Evolutionary conservation across 2,113 vertebrate species (phyloP).

Genomic region (Myotis yumanensis): DNA sequence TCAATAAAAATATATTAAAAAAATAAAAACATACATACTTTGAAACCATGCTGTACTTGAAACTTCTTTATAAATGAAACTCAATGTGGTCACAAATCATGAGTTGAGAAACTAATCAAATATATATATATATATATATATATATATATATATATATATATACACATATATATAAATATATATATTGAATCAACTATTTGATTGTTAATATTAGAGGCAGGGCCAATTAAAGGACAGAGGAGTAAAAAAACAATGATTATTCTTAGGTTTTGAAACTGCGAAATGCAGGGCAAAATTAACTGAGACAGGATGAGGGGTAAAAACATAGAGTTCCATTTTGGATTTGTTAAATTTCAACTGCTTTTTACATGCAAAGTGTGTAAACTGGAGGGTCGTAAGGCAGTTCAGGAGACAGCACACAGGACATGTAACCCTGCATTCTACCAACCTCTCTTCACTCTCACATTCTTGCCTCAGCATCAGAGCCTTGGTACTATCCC

Average conservation of each 20-base stretch:
- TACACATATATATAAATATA: neutral
- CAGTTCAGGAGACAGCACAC: neutral
- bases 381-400: neutral
- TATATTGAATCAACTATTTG: neutral
- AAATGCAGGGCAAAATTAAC: neutral
- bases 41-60: neutral
- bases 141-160: neutral
- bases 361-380: neutral
- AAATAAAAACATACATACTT: neutral
- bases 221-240: neutral
- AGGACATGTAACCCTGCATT: neutral
- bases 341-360: neutral
- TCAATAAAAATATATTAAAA: too few species aligned
- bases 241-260: neutral
- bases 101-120: neutral
- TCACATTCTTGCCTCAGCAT: neutral
- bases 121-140: neutral
- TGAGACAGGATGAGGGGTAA: neutral
- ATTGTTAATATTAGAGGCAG: neutral
- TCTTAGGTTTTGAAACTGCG: neutral
- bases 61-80: neutral
- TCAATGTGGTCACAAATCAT: neutral
- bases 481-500: neutral
- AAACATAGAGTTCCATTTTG: neutral
- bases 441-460: neutral